Percentiles rank a stretch among this genome's conserved stretches.
Conservation (phyloP, 1,140 invertebrate species). For the fruit fly (Drosophila melanogaster) region DNA sequence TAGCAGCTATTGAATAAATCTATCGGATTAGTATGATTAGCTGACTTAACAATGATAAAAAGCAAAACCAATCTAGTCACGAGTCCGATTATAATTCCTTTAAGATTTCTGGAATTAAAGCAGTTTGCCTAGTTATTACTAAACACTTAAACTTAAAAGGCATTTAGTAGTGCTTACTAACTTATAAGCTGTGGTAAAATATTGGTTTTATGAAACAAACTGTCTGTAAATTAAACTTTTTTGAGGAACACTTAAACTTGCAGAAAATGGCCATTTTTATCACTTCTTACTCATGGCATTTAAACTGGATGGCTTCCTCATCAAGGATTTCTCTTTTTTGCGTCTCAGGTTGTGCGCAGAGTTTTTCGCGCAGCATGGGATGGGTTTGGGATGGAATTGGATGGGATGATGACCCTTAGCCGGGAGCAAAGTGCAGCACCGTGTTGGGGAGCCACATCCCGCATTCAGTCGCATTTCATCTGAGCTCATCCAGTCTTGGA, state of each 20-base stretch:
- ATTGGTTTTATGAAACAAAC: no score
- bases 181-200: no score
- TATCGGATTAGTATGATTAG: constrained; percentile 5
- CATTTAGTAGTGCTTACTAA: neutral
- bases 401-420: constrained; percentile 25
- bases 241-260: neutral
- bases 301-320: constrained; percentile 11
- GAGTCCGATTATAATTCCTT: neutral
- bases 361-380: constrained; percentile 54
- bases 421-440: constrained; percentile 47
- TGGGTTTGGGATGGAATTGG: constrained; percentile 19
- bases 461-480: neutral
- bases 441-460: constrained; percentile 20
- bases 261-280: neutral
- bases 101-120: neutral
- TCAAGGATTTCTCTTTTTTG: constrained; percentile 33
- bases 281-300: constrained; percentile 1
- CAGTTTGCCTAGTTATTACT: neutral
- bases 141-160: neutral
- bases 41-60: neutral
- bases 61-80: neutral
- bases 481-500: neutral
- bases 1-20: neutral
- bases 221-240: neutral
- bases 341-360: constrained; percentile 52